Base-by-base conservation (phyloP, 2,888 invertebrate genomes). In the Lycophotia porphyrea region DNA sequence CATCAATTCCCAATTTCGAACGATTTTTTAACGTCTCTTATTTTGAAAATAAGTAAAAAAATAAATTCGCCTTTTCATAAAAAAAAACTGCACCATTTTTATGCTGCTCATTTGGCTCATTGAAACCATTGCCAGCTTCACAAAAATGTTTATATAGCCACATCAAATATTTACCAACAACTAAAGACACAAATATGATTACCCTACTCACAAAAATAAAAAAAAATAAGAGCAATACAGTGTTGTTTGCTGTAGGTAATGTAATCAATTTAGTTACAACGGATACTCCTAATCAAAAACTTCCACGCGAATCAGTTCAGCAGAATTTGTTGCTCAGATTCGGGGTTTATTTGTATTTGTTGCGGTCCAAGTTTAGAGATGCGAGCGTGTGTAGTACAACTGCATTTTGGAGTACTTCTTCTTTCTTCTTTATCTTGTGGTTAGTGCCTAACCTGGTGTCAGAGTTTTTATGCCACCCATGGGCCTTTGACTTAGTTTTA, bases 261-360 rank as follows among this genome's bases (percentile, higher is more conserved):
- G 71, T 69, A 74, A 84, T 83, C 77, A 77, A 74, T 74, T 34
- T 74, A 74, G 84, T 84, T 76, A 68, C 75, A 81, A 72, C 83
- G 84, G 86, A 88, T 84, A 86, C 79, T 77, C 68, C 84, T 88
- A 88, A 90, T 90, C 88, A 88, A 85, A 87, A 87, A 86, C 82
- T 83, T 83, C 79, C 76, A 85, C 74, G 81, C 78, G 82, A 88
- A 87, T 87, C 88, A 87, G 80, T 81, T 84, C 84, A 85, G 76
- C 78, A 84, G 72, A 82, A 84, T 87, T 83, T 84, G 85, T 68
- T 83, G 78, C 82, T 85, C 77, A 81, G 78, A 78, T 76, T 84
- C 67, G 76, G 87, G 84, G 80, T 82, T 86, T 89, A 86, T 88
- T 88, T 88, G 84, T 84, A 76, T 89, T 88, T 84, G 63, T 73